A percentile compares a stretch with the other conserved stretches of the same genome.
These are phyloP conservation scores for Orthosia gothica DNA, from an alignment of 2,888 invertebrate genomes.

Conservation along the genomic window DNA sequence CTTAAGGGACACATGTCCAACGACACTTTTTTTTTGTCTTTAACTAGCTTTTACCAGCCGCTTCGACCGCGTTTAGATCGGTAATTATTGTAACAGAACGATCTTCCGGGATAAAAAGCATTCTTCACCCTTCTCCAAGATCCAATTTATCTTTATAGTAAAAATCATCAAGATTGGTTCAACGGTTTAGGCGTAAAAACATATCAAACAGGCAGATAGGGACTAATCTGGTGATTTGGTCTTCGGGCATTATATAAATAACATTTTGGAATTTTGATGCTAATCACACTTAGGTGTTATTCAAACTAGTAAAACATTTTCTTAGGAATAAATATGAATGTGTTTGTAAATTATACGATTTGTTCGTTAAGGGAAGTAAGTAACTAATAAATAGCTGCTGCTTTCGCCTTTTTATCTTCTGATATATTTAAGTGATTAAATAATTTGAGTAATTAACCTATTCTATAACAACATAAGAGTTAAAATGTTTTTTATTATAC, in stretches of 20 bases:
- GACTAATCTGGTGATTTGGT: not conserved
- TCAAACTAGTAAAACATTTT: not conserved
- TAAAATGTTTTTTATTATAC: not conserved
- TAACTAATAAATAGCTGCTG: not conserved
- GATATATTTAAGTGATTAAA: slow-evolving; percentile 3
- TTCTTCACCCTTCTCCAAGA: too few species aligned
- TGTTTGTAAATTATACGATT: slow-evolving; percentile 1
- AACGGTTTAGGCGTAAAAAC: too few species aligned
- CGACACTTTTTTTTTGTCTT: too few species aligned
- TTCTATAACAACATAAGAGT: not conserved
- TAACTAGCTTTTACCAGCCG: too few species aligned
- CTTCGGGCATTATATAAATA: not conserved
- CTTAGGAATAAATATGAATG: not conserved
- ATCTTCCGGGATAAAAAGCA: too few species aligned
- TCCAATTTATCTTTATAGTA: too few species aligned
- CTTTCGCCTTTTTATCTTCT: not conserved
- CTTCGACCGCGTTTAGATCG: too few species aligned
- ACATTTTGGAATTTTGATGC: not conserved
- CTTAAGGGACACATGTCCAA: not conserved
- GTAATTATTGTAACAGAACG: too few species aligned
- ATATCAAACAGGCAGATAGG: too few species aligned
- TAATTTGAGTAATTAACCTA: not conserved
- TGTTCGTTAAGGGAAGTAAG: not conserved
- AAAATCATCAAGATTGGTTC: too few species aligned
- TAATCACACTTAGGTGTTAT: not conserved